These are phyloP conservation scores for Heliocidaris erythrogramma DNA, from an alignment of 35 echinoderm and acorn worm genomes.

Conservation along the genomic window DNA sequence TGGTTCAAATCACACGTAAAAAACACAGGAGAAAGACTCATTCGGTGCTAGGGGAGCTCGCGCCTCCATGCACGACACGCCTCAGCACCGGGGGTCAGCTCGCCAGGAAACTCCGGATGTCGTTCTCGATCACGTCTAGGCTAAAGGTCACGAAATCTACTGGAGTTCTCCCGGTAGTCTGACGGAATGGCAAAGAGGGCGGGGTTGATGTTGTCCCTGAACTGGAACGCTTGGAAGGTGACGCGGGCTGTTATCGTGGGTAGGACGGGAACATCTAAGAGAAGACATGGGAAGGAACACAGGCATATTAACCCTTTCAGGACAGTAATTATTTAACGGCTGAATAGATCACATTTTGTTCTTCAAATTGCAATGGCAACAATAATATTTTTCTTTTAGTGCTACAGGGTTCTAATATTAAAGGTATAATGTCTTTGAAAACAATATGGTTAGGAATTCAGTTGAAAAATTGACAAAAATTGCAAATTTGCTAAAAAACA, in stretches of 20 bases:
- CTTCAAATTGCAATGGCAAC: too few relatives aligned
- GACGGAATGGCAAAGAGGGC: constrained; percentile 77
- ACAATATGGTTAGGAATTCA: too few relatives aligned
- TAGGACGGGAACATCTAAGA: constrained; percentile 89
- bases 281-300: background rate
- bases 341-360: too few relatives aligned
- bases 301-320: too few relatives aligned
- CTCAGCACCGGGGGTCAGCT: background rate
- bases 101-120: constrained; percentile 48
- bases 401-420: too few relatives aligned
- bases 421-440: too few relatives aligned
- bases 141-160: constrained; percentile 75
- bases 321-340: too few relatives aligned
- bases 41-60: background rate
- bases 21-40: constrained; percentile 1
- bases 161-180: constrained; percentile 74
- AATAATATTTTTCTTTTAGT: too few relatives aligned
- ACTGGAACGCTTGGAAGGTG: constrained; percentile 97
- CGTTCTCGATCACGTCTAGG: constrained; percentile 50
- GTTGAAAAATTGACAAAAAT: too few relatives aligned
- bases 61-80: background rate
- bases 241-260: constrained; percentile 94
- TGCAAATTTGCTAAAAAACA: too few relatives aligned
- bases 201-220: constrained; percentile 73
- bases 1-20: too few relatives aligned